Evolutionary conservation across 2,797 vertebrate species (phyloP).

Genomic region (Lophius americanus): DNA sequence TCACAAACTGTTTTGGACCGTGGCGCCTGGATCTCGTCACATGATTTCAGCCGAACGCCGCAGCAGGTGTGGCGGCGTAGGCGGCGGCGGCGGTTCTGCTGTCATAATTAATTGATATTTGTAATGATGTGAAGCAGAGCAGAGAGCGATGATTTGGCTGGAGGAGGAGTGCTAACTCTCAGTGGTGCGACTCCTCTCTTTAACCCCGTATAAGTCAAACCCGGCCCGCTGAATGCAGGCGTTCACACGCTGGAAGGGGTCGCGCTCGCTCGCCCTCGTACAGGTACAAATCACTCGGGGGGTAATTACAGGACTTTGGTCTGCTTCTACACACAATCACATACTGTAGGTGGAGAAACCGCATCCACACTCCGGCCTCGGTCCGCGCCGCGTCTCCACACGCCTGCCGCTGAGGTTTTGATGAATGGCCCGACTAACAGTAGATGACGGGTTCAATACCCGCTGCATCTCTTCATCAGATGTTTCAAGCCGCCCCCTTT

Average conservation of each 20-base stretch:
- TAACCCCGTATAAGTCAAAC: slow-evolving; percentile 50
- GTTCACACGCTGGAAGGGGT: slow-evolving; percentile 46
- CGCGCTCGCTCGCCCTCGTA: slow-evolving; percentile 40
- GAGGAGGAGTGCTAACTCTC: slow-evolving; percentile 21
- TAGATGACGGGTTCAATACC: slow-evolving; percentile 46
- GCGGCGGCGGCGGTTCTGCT: too few relatives aligned
- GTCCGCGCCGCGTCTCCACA: background rate
- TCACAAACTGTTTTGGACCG: too few relatives aligned
- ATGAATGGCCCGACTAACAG: slow-evolving; percentile 49
- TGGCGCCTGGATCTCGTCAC: too few relatives aligned
- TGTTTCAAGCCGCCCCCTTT: slow-evolving; percentile 44
- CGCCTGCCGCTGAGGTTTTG: slow-evolving; percentile 44
- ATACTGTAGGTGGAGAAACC: slow-evolving; percentile 19
- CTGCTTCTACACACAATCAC: slow-evolving; percentile 9
- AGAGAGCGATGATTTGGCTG: too few relatives aligned
- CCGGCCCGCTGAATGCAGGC: slow-evolving; percentile 23
- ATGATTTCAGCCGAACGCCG: too few relatives aligned
- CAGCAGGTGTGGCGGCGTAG: too few relatives aligned
- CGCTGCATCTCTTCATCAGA: slow-evolving; percentile 44
- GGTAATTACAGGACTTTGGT: slow-evolving; percentile 39
- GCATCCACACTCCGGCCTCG: background rate
- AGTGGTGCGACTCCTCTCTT: slow-evolving; percentile 23
- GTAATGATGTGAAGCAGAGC: slow-evolving; percentile 17
- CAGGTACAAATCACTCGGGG: slow-evolving; percentile 29
- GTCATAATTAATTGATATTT: slow-evolving; percentile 24